These are phyloP conservation scores for Morone chrysops DNA, from an alignment of 2,113 vertebrate species.

Conservation along the genomic window DNA sequence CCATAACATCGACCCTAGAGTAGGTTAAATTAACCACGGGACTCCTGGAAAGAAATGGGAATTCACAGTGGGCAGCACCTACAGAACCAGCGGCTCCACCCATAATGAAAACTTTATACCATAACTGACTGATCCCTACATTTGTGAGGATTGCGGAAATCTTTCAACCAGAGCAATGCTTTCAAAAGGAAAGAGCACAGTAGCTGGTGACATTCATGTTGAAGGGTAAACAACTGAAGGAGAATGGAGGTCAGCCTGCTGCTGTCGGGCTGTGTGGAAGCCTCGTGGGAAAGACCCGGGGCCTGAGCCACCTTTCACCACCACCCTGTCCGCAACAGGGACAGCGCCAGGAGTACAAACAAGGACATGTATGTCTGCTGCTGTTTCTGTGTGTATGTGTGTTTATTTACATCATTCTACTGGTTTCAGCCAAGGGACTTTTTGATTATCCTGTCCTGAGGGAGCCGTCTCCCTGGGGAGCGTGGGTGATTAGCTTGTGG, in stretches of 20 bases:
- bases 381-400: conserved; percentile 37
- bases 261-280: conserved; percentile 35
- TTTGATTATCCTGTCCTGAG: conserved; percentile 69
- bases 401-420: conserved; percentile 64
- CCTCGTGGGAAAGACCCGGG: conserved; percentile 57
- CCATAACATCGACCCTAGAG: not conserved
- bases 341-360: conserved; percentile 53
- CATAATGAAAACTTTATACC: not conserved
- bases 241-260: conserved; percentile 59
- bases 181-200: conserved; percentile 1
- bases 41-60: not conserved
- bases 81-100: not conserved
- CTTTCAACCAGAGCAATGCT: conserved; percentile 16
- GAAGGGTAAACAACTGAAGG: conserved; percentile 45
- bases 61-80: not conserved
- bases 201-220: conserved; percentile 37
- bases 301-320: conserved; percentile 67
- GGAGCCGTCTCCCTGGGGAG: conserved; percentile 60
- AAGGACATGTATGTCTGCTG: conserved; percentile 62
- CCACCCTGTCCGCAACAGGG: conserved; percentile 39
- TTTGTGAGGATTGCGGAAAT: not conserved
- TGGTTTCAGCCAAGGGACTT: conserved; percentile 60
- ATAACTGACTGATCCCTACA: not conserved
- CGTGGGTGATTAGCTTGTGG: conserved; percentile 69
- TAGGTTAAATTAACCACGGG: not conserved